phyloP scores from a whole-genome alignment of 2,888 invertebrate species.

The Chorisops tibialis region DNA sequence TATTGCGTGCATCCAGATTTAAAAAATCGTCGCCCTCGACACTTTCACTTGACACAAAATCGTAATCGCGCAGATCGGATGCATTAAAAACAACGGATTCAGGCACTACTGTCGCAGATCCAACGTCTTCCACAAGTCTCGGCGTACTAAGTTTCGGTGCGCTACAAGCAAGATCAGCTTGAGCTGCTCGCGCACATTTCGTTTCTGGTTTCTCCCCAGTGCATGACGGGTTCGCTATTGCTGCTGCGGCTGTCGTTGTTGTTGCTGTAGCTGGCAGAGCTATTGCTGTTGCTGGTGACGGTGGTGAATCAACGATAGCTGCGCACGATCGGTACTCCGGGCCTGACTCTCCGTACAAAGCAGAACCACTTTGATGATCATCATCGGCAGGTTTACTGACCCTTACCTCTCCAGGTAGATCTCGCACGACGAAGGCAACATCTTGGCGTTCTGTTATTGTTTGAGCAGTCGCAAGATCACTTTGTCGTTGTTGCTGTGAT shows the following conservation, averaged over 20 bases:
- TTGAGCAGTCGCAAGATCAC: slow-evolving; percentile 7
- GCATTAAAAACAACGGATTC: slow-evolving; percentile 29
- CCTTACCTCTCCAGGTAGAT: slow-evolving; percentile 33
- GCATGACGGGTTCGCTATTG: slow-evolving; percentile 45
- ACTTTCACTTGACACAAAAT: neutral
- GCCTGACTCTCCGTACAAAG: neutral
- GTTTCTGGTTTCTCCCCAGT: slow-evolving; percentile 36
- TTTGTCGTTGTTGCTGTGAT: slow-evolving; percentile 4
- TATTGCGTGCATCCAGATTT: slow-evolving; percentile 32
- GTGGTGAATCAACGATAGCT: slow-evolving; percentile 10
- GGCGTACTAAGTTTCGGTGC: slow-evolving; percentile 25
- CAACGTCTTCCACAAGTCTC: slow-evolving; percentile 25
- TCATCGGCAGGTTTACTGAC: slow-evolving; percentile 32
- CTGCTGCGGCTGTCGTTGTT: slow-evolving; percentile 20
- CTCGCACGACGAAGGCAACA: slow-evolving; percentile 20
- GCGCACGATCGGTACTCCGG: slow-evolving; percentile 10
- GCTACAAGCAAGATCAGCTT: slow-evolving; percentile 25
- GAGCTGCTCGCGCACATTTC: slow-evolving; percentile 27
- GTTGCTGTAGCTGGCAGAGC: slow-evolving; percentile 22
- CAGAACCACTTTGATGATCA: slow-evolving; percentile 24
- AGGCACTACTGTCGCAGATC: slow-evolving; percentile 31
- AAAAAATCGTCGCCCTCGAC: neutral
- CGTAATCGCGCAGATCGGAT: slow-evolving; percentile 7
- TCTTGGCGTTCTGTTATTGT: slow-evolving; percentile 3
- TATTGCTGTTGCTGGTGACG: too few species aligned